Evolutionary conservation across 92 coral and sea anemone genomes (phyloP).

Genomic region (Pocillopora meandrina): DNA sequence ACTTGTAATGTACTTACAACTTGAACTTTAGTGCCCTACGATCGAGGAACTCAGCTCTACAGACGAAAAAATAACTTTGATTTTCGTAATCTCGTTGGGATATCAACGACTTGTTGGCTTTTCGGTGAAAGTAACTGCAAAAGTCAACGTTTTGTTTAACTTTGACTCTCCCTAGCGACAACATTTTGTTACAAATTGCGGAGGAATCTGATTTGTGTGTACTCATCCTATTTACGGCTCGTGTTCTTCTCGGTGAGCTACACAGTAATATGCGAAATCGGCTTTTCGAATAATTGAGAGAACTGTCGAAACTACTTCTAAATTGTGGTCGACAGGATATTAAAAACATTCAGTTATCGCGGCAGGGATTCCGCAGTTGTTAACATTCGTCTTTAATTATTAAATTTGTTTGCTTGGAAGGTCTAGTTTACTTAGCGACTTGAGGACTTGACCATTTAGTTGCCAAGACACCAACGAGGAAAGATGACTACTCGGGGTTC

Average conservation of each 20-base stretch:
- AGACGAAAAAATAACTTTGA: neutral
- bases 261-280: slow-evolving; percentile 6
- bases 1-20: neutral
- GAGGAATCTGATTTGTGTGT: neutral
- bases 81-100: neutral
- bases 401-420: slow-evolving; percentile 43
- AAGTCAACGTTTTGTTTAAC: slow-evolving; percentile 27
- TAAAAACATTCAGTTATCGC: neutral
- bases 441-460: slow-evolving; percentile 15
- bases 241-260: neutral
- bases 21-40: neutral
- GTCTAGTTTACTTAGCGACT: slow-evolving; percentile 40
- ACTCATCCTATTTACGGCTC: neutral
- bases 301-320: neutral
- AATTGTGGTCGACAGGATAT: neutral
- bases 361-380: slow-evolving; percentile 53
- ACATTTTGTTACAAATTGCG: slow-evolving; percentile 25
- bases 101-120: neutral
- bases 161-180: slow-evolving; percentile 34
- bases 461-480: slow-evolving; percentile 26
- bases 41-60: neutral
- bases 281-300: neutral
- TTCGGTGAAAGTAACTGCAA: neutral
- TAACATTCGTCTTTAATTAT: slow-evolving; percentile 54
- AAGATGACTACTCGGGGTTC: slow-evolving; percentile 69